A percentile compares a stretch with the other conserved stretches of the same genome.
Conservation (phyloP, 2,888 invertebrate species). For the Teinopalpus imperialis region DNA sequence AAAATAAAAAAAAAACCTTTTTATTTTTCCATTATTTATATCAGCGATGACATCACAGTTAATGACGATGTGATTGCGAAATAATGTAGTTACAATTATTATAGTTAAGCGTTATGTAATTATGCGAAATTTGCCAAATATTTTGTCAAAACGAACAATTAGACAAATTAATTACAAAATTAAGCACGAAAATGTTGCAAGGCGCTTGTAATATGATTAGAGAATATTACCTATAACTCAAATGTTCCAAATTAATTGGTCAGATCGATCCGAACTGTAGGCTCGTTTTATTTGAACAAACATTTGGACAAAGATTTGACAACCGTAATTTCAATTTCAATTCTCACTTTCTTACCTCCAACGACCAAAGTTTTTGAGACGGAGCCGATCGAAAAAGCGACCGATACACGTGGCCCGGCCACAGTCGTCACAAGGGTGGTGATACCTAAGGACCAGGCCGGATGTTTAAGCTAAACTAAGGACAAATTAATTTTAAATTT, state of each 20-base stretch:
- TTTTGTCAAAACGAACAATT: constrained; percentile 1
- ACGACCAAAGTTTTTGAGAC: constrained; percentile 76
- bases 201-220: constrained; percentile 5
- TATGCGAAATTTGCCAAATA: constrained; percentile 16
- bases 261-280: background rate
- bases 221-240: constrained; percentile 9
- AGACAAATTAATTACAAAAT: constrained; percentile 6
- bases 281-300: constrained; percentile 1
- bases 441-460: constrained; percentile 76
- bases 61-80: constrained; percentile 13
- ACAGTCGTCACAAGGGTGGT: constrained; percentile 72
- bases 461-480: constrained; percentile 44
- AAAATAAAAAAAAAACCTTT: background rate
- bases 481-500: constrained; percentile 13
- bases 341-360: constrained; percentile 69
- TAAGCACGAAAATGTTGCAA: constrained; percentile 12
- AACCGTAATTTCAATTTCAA: constrained; percentile 35
- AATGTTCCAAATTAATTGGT: constrained; percentile 1
- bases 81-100: background rate
- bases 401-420: constrained; percentile 70
- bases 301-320: constrained; percentile 16
- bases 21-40: background rate
- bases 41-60: constrained; percentile 8
- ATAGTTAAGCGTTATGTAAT: constrained; percentile 11
- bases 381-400: constrained; percentile 72